Evolutionary conservation across 2,888 invertebrate species (phyloP), one percentile per base, ranked within the genome.

Genomic region (Stratiomys singularior): DNA sequence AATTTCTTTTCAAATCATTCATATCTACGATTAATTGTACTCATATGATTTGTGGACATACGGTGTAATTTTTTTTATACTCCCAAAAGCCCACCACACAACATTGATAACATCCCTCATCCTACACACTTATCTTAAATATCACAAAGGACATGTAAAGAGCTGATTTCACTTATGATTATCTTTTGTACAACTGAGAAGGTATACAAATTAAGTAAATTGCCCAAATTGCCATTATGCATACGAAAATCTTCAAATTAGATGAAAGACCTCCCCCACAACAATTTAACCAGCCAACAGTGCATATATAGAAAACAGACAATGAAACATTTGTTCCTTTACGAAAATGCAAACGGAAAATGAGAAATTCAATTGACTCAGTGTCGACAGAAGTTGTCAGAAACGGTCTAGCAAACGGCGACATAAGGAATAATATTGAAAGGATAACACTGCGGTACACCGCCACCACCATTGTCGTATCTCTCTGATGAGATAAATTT

Each of bases 91-190:
- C 5, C 3, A 37, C 37, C 5, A 37, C 3, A 37, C 5, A 37
- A 37, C 37, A 37, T 37, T 37, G 3, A 37, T 9, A 37, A 5
- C 9, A 5, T 3, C 37, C 37, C 9, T 37, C 37, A 37, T 9
- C 37, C 58, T 21, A 52, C 11, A 18, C 58, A 44, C n/a, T 13
- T 74, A 37, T 74, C 74, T 74, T 74, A 58, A 44, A 60, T 74
- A 58, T 74, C 74, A 58, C 74, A 74, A 74, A 74, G 74, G 58
- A 74, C 74, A 74, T 74, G 74, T 74, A 74, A 74, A 58, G 74
- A 58, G 74, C 58, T 74, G 44, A 60, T 74, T 74, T 74, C 74
- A 74, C 74, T 74, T 74, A 21, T 74, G 74, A 74, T 74, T 74
- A 74, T 74, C 60, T 37, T 37, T 60, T 23, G 60, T 60, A 74